These are phyloP conservation scores for Catalaphyllia jardinei DNA, from an alignment of 64 coral and sea anemone species.

Conservation along the genomic window DNA sequence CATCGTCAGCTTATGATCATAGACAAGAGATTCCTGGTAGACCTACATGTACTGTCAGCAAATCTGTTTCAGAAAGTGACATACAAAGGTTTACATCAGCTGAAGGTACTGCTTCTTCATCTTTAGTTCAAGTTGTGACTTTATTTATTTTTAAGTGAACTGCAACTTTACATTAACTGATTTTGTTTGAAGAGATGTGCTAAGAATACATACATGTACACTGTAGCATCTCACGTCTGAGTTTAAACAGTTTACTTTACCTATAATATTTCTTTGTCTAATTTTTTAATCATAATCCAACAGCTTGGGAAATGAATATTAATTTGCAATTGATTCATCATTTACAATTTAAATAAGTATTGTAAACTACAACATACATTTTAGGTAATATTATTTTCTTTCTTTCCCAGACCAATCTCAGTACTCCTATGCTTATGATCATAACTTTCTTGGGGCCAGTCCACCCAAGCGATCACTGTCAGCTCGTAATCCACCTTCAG, in stretches of 20 bases:
- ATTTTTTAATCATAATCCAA: too few relatives aligned
- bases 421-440: slow-evolving; percentile 68
- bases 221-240: too few relatives aligned
- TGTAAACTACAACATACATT: not conserved
- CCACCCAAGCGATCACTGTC: not conserved
- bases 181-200: too few relatives aligned
- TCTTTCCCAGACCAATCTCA: slow-evolving; percentile 42
- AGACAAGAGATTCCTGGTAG: not conserved
- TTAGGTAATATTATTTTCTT: not conserved
- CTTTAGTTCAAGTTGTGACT: not conserved
- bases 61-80: slow-evolving; percentile 10
- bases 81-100: slow-evolving; percentile 13
- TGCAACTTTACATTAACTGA: too few relatives aligned
- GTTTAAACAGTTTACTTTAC: too few relatives aligned
- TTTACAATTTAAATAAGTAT: not conserved
- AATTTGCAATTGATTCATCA: too few relatives aligned
- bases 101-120: slow-evolving; percentile 37
- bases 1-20: not conserved
- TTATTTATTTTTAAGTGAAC: too few relatives aligned
- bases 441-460: not conserved
- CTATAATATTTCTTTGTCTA: too few relatives aligned
- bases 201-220: too few relatives aligned
- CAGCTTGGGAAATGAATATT: too few relatives aligned
- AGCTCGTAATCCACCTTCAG: not conserved
- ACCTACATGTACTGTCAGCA: not conserved